Conservation (phyloP, 2,797 vertebrate genomes). For the Scleropages formosus region DNA sequence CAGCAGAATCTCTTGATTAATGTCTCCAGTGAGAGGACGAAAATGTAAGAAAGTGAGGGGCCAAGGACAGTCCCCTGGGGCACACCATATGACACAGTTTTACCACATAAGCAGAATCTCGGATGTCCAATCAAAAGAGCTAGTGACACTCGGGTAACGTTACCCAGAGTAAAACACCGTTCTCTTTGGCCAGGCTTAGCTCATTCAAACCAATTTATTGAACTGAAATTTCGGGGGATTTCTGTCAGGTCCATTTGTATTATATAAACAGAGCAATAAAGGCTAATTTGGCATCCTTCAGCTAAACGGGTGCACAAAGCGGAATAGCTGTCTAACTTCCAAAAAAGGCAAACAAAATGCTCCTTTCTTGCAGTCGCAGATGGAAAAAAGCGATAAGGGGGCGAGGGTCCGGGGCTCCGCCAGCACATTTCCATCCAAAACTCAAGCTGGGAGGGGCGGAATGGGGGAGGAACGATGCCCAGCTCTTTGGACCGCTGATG, state of each 20-base stretch:
- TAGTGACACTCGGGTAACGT: constrained; percentile 41
- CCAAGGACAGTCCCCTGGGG: constrained; percentile 58
- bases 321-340: constrained; percentile 42
- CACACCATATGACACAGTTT: constrained; percentile 55
- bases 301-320: background rate
- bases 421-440: constrained; percentile 27
- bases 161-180: constrained; percentile 34
- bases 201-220: constrained; percentile 8
- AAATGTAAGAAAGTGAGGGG: constrained; percentile 33
- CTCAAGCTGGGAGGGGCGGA: constrained; percentile 25
- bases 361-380: constrained; percentile 34
- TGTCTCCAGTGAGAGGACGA: constrained; percentile 40
- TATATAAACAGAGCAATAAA: constrained; percentile 19
- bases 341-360: constrained; percentile 36
- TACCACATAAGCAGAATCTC: constrained; percentile 43
- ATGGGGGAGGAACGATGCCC: constrained; percentile 59
- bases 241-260: constrained; percentile 41
- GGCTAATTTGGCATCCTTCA: background rate
- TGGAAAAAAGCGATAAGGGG: constrained; percentile 42
- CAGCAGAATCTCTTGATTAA: constrained; percentile 49
- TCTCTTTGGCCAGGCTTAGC: constrained; percentile 38
- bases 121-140: constrained; percentile 50
- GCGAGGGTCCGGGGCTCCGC: constrained; percentile 31
- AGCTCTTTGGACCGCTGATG: constrained; percentile 58
- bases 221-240: constrained; percentile 18